phyloP scores from a whole-genome alignment of 2,797 vertebrate genomes.

The Siniperca undulata region DNA sequence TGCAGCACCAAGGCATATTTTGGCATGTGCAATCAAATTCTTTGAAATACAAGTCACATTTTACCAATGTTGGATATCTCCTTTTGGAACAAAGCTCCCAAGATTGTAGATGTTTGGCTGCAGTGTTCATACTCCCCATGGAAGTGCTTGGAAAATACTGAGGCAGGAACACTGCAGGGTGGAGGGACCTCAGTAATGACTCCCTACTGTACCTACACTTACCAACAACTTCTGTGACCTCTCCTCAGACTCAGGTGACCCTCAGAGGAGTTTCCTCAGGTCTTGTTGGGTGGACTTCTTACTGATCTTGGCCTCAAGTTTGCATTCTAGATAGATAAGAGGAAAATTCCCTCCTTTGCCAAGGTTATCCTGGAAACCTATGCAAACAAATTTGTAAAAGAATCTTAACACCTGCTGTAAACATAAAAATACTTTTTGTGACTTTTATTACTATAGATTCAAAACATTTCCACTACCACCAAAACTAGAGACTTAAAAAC shows the following conservation, averaged over 20 bases:
- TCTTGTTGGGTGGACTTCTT: not conserved
- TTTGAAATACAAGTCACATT: slow-evolving; percentile 1
- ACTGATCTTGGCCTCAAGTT: not conserved
- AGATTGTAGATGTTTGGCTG: not conserved
- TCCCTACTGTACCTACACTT: not conserved
- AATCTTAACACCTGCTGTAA: not conserved
- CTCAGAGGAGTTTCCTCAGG: not conserved
- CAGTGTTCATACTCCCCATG: not conserved
- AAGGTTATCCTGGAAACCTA: not conserved
- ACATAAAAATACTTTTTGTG: not conserved
- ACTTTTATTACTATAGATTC: not conserved
- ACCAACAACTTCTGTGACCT: slow-evolving; percentile 2
- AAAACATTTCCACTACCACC: not conserved
- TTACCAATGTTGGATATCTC: not conserved
- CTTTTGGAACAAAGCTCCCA: not conserved
- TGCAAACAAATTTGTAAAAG: not conserved
- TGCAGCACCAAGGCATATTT: not conserved
- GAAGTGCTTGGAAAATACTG: not conserved
- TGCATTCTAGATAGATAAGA: not conserved
- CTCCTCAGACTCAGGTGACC: not conserved
- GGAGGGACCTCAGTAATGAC: not conserved
- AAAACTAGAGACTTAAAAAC: not conserved
- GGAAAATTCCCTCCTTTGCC: not conserved
- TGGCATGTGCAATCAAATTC: not conserved
- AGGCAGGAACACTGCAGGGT: slow-evolving; percentile 5